Base-by-base conservation (phyloP, 1,140 invertebrate species). In the Drosophila gunungcola region DNA sequence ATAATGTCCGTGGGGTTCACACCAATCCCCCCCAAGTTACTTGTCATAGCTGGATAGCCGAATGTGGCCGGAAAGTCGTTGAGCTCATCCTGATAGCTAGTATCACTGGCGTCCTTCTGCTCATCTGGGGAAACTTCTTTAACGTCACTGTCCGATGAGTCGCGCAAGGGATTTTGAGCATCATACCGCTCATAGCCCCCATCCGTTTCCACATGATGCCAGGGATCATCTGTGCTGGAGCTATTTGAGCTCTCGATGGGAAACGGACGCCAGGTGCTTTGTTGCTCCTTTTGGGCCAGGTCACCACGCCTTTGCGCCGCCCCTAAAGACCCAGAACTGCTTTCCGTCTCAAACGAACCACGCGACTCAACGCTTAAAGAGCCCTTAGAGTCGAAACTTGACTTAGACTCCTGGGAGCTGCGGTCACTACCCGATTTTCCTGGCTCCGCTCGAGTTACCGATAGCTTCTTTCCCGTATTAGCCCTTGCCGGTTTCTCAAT, bases 211-310 rank as follows among this genome's bases (percentile, higher is more conserved):
- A 95, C 95, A 21, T 96, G 95, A 63, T 96, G 94, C 93, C 96
- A 95, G 9, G 95, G 96, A 88, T 97, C 96, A 91, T 97, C 96
- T 36, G 96, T 94, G 91, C 96, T 97, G 2, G 96, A 97, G 54
- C 95, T 96, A 12, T 95, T 95, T 0, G 96, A 96, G 75, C 96
- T 95, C 82, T 96, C 96, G 6, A 97, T 94, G n/a, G 96, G 95
- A 84, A 97, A 97, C 1, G 96, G 95, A 77, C 95, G 94, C 95
- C 96, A 96, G 2, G 96, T 96, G n/a, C 95, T 95, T 91, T 95
- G 96, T 43, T 96, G 91, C 80, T 96, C 95, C 81, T 94, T 93
- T 21, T 63, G 70, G 79, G 93, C 85, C 9, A 93, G 85, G 48
- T 93, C 94, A 1, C 94, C 94, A 42, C 94, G 94, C 49, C 95